Conservation (phyloP, 1,140 invertebrate species). For the Eupristina koningsbergeri region DNA sequence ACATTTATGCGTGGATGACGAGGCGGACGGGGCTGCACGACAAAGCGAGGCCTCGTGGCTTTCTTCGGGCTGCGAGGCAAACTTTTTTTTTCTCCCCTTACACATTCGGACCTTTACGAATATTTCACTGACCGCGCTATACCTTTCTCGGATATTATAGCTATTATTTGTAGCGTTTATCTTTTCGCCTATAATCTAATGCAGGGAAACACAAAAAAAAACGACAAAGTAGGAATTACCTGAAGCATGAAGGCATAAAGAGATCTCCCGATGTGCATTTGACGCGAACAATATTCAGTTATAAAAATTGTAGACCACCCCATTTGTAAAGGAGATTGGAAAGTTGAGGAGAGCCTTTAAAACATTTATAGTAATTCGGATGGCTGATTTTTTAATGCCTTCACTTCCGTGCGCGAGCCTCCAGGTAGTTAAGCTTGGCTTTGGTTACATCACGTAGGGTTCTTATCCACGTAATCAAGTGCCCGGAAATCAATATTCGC, state of each 20-base stretch:
- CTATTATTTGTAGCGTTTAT: slow-evolving; percentile 52
- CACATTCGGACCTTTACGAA: slow-evolving; percentile 44
- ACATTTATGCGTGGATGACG: slow-evolving; percentile 48
- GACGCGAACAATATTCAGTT: slow-evolving; percentile 22
- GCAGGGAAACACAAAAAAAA: slow-evolving; percentile 22
- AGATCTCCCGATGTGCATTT: background rate
- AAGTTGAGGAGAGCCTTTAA: slow-evolving; percentile 23
- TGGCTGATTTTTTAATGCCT: background rate
- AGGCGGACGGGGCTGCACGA: slow-evolving; percentile 38
- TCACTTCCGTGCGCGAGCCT: background rate
- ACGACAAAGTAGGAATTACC: slow-evolving; percentile 49
- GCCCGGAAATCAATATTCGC: no score
- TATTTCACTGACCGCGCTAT: slow-evolving; percentile 37
- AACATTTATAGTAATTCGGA: slow-evolving; percentile 10
- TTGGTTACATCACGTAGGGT: no score
- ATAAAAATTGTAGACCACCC: background rate
- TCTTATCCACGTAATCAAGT: background rate
- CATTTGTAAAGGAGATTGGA: slow-evolving; percentile 23
- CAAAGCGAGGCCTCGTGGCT: slow-evolving; percentile 35
- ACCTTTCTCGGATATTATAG: slow-evolving; percentile 44
- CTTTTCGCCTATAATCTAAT: slow-evolving; percentile 49
- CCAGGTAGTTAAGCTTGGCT: no score
- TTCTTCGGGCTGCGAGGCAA: slow-evolving; percentile 31
- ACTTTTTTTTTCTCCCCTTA: slow-evolving; percentile 28
- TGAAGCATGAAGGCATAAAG: slow-evolving; percentile 20